Base-by-base conservation (phyloP, 2,888 invertebrate species). In the Coelopa pilipes region DNA sequence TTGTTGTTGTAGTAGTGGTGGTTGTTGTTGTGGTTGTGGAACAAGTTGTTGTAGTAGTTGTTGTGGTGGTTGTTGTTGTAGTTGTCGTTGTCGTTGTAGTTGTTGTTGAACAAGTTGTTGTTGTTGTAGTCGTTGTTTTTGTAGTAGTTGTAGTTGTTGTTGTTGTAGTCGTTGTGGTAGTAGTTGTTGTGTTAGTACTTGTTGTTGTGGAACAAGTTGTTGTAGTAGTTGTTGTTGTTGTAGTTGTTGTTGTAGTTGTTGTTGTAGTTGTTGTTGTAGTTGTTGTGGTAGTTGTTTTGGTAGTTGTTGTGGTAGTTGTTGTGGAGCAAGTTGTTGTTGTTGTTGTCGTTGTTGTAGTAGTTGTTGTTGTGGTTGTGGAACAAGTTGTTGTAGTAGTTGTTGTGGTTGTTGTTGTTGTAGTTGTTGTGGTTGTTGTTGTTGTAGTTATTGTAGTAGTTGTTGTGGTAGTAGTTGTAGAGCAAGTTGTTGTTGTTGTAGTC, bases 401-500 rank as follows among this genome's bases (percentile, higher is more conserved):
- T 13, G 72, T 67, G 17, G 75, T 71, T 11, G 77, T 73, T 0
- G 53, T 46, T 1, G 73, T 49, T 0, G 73, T 65, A 13, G 70
- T 63, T 13, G 75, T 70, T 10, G 78, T 49, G 65, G 77, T 78
- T 0, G 67, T 45, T 3, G 76, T 68, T 10, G 76, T 75, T 17
- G 77, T 53, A 19, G 62, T 66, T 19, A 73, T 76, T 1, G 76
- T 73, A 5, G 70, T 59, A 3, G 76, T 21, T 4, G 78, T 76
- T 21, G 76, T 75, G 11, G 78, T 75, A 0, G 77, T 72, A 77
- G 83, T 83, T 79, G 84, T 87, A 63, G 88, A 87, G 12, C 88
- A 87, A 10, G 84, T 82, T 73, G 86, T 86, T 7, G 87, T 85
- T 79, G 84, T 87, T 65, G 88, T 87, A 12, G 88, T 87, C 10